Percentiles rank a stretch among this genome's conserved stretches.
These are phyloP conservation scores for Stegodyphus dumicola DNA, from an alignment of 1,140 invertebrate genomes.

Conservation along the genomic window DNA sequence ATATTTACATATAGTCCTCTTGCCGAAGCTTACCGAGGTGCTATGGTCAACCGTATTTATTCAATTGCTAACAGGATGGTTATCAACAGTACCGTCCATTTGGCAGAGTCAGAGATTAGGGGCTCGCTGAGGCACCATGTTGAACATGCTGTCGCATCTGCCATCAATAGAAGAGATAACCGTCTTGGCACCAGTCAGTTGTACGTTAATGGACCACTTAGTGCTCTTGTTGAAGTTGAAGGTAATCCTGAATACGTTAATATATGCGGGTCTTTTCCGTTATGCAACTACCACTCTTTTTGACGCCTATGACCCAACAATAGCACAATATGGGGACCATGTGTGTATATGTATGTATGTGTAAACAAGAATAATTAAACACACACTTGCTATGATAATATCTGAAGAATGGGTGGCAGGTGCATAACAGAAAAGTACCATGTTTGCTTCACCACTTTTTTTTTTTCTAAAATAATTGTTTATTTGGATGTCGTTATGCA, in stretches of 20 bases:
- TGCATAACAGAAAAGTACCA: too few species aligned
- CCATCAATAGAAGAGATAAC: slow-evolving; percentile 74
- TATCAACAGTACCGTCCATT: slow-evolving; percentile 83
- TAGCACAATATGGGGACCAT: too few species aligned
- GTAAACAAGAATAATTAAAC: too few species aligned
- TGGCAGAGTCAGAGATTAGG: slow-evolving; percentile 72
- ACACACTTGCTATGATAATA: too few species aligned
- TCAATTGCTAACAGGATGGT: slow-evolving; percentile 75
- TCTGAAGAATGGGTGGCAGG: too few species aligned
- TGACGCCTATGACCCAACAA: too few species aligned
- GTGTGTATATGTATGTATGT: too few species aligned
- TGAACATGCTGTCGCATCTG: slow-evolving; percentile 81
- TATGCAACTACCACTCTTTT: too few species aligned
- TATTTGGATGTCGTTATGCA: too few species aligned
- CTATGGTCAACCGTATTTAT: slow-evolving; percentile 84
- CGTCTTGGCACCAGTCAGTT: slow-evolving; percentile 87
- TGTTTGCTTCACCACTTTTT: too few species aligned
- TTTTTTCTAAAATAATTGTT: too few species aligned
- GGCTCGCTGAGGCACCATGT: slow-evolving; percentile 67
- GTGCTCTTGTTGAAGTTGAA: slow-evolving; percentile 78
- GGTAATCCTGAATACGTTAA: slow-evolving; percentile 66
- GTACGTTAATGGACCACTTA: slow-evolving; percentile 82
- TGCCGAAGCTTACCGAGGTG: slow-evolving; percentile 84
- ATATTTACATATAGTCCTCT: slow-evolving; percentile 53
- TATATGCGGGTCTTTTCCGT: too few species aligned